These are phyloP conservation scores for Paracanthobrama guichenoti DNA, from an alignment of 2,113 vertebrate genomes.

Conservation along the genomic window DNA sequence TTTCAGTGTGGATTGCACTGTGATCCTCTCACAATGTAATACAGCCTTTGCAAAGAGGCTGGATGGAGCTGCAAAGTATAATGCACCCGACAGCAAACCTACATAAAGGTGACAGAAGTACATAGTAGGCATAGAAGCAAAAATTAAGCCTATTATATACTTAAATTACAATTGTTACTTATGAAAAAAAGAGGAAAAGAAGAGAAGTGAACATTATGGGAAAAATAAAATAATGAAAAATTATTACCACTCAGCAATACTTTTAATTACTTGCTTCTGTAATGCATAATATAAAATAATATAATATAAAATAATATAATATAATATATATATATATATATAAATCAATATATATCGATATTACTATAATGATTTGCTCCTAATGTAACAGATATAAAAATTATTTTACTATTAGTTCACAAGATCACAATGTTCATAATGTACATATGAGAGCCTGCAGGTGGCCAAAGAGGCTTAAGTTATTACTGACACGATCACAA, in stretches of 20 bases:
- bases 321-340: no score
- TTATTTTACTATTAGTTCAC: slow-evolving; percentile 23
- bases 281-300: background rate
- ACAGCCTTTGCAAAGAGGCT: background rate
- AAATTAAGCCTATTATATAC: no score
- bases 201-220: background rate
- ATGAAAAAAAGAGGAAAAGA: background rate
- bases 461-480: slow-evolving; percentile 44
- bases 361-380: background rate
- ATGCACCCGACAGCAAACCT: background rate
- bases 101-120: no score
- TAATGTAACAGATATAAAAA: background rate
- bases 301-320: no score
- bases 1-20: background rate
- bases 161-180: background rate
- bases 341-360: background rate
- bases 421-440: slow-evolving; percentile 36
- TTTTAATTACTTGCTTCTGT: background rate
- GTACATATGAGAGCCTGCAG: slow-evolving; percentile 28
- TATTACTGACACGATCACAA: slow-evolving; percentile 46
- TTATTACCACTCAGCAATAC: background rate
- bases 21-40: background rate
- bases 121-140: no score
- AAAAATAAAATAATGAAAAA: background rate
- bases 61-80: background rate